Evolutionary conservation across 2,113 vertebrate species (phyloP).

Genomic region (Tragelaphus imberbis): DNA sequence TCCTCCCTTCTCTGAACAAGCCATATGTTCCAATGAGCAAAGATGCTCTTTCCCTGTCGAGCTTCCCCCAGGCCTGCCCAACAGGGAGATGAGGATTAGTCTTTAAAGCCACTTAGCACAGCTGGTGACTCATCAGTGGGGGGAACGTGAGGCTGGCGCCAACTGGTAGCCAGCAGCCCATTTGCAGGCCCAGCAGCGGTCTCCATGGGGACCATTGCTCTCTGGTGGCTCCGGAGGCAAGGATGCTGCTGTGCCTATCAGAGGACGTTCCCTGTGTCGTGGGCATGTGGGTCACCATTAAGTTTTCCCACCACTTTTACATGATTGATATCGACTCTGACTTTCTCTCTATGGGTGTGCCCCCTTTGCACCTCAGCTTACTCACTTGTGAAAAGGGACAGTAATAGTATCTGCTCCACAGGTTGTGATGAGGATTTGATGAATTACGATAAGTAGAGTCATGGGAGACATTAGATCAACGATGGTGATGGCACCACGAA

Average conservation of each 20-base stretch:
- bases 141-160: constrained; percentile 75
- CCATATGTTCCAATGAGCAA: constrained; percentile 75
- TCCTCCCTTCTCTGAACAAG: constrained; percentile 59
- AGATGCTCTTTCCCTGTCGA: constrained; percentile 77
- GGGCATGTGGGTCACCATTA: fast-evolving
- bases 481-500: fast-evolving
- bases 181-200: neutral
- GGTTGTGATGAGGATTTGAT: fast-evolving
- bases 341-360: neutral
- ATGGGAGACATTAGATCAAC: fast-evolving
- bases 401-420: neutral
- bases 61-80: constrained; percentile 77
- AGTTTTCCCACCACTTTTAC: too few species aligned
- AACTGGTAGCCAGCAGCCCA: constrained; percentile 11
- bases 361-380: neutral
- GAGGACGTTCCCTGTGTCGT: fast-evolving
- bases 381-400: neutral
- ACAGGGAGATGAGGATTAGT: constrained; percentile 62
- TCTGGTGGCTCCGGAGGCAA: constrained; percentile 55
- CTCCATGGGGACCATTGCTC: fast-evolving
- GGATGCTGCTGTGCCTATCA: neutral
- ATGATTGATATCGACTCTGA: fast-evolving
- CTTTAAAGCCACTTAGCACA: constrained; percentile 73
- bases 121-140: constrained; percentile 84
- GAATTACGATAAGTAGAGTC: fast-evolving